Base-by-base conservation (phyloP, 2,888 invertebrate genomes). In the Drosophila subquinaria region DNA sequence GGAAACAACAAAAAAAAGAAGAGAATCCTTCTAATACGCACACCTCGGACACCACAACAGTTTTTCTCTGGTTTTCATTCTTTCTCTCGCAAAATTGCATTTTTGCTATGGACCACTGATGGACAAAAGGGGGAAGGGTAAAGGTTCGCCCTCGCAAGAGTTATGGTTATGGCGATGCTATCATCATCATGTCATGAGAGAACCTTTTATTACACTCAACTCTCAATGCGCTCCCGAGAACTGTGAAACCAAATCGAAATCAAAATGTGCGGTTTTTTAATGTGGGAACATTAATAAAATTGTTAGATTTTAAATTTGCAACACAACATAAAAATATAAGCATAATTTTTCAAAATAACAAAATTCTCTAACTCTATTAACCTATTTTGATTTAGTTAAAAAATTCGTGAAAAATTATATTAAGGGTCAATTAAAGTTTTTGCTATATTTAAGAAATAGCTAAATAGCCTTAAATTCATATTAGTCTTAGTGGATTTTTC, bases 151-250 rank as follows among this genome's bases (percentile, higher is more conserved):
- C 23, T 23, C n/a, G 35, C 10, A 63, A 63, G 48, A 73, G 27
- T 74, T 74, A 73, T 75, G 75, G 76, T 55, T 69, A 73, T 73
- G 69, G 43, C 73, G 47, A 69, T 50, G 64, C 60, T 40, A 50
- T 50, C 43, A 65, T 59, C 64, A 65, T 59, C 64, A 42, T 65
- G 64, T 59, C 64, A 65, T 30, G 50, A 51, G 50, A 27, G 40
- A 35, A 43, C 40, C 47, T 65, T 59, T 65, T 60, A 64, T 59
- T 64, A 40, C 60, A 59, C 63, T 36, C 57, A 42, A 57, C 36
- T 40, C 27, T 17, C 20, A 33, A 4, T 15, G 17, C 42, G 8
- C 11, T 11, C 36, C n/a, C 10, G 17, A 30, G 10, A 43, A 17
- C 38, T 30, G 35, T 13, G 40, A 27, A 56, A 27, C 27, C 45